Evolutionary conservation across 1,140 invertebrate genomes (phyloP), one percentile per base, ranked within the genome.

Genomic region (Aphaenogaster ashmeadi): DNA sequence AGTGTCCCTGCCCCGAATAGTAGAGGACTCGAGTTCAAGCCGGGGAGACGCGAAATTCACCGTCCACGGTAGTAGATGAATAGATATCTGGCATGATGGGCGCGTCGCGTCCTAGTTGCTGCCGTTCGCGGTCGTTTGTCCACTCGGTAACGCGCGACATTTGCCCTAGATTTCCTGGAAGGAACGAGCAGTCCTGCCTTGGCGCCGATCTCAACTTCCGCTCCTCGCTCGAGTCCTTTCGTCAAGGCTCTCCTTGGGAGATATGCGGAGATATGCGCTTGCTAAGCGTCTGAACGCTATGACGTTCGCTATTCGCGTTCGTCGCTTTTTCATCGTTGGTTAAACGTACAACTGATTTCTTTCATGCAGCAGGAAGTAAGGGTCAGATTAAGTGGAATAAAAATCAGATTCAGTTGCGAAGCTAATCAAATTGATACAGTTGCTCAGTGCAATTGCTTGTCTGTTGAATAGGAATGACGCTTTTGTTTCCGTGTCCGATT

Each of bases 1-100:
- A 66, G 47, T 69, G 69, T 91, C 84, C 84, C 89, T 91, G 87
- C 52, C 83, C 90, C 67, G 89, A 72, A 90, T 88, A 91, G 72
- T 41, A 44, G 27, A 58, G 21, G 38, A 71, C 58, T 47, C 6
- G 56, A 41, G 38, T 50, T 66, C 7, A 67, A 9, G 62, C 47
- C 13, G 47, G 3, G 18, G 52, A 33, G 62, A 79, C 15, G 71
- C 64, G 38, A 79, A 88, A 88, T 50, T 71, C 54, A 36, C 66
- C 87, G 44, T 36, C 67, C 50, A 74, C 67, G 58, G 21, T 78
- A 56, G 36, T 36, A 71, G 80, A 74, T 86, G 50, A 79, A 66
- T 66, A 86, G 74, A 86, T 79, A 86, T 0, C 56, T 27, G 38
- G 38, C 38, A 36, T 33, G 41, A 52, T 38, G 33, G n/a, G 36